Percentiles rank a stretch among this genome's conserved stretches.
These are phyloP conservation scores for Hylyphantes graminicola DNA, from an alignment of 1,140 invertebrate species.

Conservation along the genomic window DNA sequence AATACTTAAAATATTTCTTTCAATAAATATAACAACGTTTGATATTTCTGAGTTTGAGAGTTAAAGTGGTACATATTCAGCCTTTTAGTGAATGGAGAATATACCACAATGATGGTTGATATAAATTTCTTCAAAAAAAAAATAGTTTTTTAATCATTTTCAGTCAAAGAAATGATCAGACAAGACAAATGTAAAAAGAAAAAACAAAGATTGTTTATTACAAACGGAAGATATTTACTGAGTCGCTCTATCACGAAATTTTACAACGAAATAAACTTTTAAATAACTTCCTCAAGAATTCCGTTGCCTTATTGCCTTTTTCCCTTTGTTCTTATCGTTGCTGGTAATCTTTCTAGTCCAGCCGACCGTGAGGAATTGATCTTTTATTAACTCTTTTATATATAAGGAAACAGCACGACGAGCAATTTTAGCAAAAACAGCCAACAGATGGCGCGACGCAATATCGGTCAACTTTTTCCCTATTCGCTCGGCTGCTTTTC, in stretches of 20 bases:
- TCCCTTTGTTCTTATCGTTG: slow-evolving; percentile 14
- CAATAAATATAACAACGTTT: too few relatives aligned
- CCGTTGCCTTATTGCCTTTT: neutral
- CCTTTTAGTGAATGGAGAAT: too few relatives aligned
- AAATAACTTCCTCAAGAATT: slow-evolving; percentile 15
- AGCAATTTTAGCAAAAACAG: slow-evolving; percentile 44
- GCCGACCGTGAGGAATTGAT: slow-evolving; percentile 16
- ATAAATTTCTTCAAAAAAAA: too few relatives aligned
- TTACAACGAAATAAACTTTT: neutral
- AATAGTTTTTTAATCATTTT: too few relatives aligned
- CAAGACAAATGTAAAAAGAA: too few relatives aligned
- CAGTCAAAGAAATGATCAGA: too few relatives aligned
- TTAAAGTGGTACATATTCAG: too few relatives aligned
- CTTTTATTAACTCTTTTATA: slow-evolving; percentile 35
- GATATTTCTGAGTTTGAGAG: too few relatives aligned
- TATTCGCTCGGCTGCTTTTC: slow-evolving; percentile 28
- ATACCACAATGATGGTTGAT: too few relatives aligned
- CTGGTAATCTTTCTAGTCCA: slow-evolving; percentile 22
- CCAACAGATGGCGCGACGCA: slow-evolving; percentile 45
- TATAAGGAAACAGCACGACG: neutral
- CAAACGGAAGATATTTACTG: neutral
- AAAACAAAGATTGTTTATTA: too few relatives aligned
- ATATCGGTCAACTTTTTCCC: slow-evolving; percentile 49
- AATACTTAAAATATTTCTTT: too few relatives aligned
- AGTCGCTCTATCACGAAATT: neutral